Evolutionary conservation across 2,797 vertebrate genomes (phyloP).

Genomic region (Syngnathus rostellatus): DNA sequence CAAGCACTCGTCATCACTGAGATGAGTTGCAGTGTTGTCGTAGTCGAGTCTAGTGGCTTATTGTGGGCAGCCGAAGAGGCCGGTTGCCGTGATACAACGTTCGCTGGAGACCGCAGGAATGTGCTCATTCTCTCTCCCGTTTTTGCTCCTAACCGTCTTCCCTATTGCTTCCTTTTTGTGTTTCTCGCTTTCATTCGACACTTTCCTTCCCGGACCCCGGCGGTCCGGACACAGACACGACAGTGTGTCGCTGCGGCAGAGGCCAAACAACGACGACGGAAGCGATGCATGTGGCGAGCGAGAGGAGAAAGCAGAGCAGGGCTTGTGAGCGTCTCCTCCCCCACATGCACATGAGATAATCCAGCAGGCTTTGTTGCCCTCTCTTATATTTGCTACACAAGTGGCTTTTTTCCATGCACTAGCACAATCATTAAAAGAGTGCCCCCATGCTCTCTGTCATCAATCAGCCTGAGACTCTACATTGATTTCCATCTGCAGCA

Average conservation of each 20-base stretch:
- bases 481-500: slow-evolving; percentile 47
- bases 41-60: slow-evolving; percentile 21
- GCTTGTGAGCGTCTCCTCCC: slow-evolving; percentile 26
- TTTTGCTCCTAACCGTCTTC: slow-evolving; percentile 28
- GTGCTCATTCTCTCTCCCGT: slow-evolving; percentile 44
- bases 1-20: slow-evolving; percentile 9
- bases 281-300: slow-evolving; percentile 50
- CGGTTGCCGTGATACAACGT: slow-evolving; percentile 52
- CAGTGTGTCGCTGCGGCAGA: slow-evolving; percentile 62
- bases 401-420: slow-evolving; percentile 40
- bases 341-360: slow-evolving; percentile 36
- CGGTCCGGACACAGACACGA: slow-evolving; percentile 56
- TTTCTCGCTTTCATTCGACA: slow-evolving; percentile 29
- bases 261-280: slow-evolving; percentile 53
- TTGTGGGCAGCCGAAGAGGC: slow-evolving; percentile 53
- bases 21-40: slow-evolving; percentile 7
- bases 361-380: slow-evolving; percentile 60
- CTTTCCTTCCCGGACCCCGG: slow-evolving; percentile 25
- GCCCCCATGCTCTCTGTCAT: slow-evolving; percentile 34
- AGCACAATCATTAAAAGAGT: slow-evolving; percentile 53
- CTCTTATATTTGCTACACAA: slow-evolving; percentile 40
- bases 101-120: slow-evolving; percentile 56
- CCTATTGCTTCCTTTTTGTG: slow-evolving; percentile 21
- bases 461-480: slow-evolving; percentile 37
- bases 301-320: slow-evolving; percentile 43